Conservation (phyloP, 2,888 invertebrate genomes). For the Helobdella robusta region DNA sequence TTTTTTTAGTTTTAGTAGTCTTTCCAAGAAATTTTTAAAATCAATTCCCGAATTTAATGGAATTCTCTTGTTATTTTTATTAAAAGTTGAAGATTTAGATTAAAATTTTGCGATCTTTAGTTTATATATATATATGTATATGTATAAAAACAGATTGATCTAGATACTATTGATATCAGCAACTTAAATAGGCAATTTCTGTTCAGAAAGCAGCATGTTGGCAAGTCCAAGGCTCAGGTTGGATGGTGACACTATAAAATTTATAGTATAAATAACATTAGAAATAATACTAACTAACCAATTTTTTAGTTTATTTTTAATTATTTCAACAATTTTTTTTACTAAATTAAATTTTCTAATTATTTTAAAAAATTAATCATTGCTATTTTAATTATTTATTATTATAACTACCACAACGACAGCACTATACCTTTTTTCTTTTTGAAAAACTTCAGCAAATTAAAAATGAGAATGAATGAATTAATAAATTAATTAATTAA, state of each 20-base stretch:
- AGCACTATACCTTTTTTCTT: no score
- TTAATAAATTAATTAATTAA: no score
- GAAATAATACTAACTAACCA: not conserved
- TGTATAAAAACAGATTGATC: slow-evolving; percentile 91
- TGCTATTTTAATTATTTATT: no score
- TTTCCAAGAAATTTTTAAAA: not conserved
- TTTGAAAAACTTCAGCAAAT: no score
- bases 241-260: not conserved
- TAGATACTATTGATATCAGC: slow-evolving; percentile 98
- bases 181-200: slow-evolving; percentile 96
- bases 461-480: no score
- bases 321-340: slow-evolving; percentile 12
- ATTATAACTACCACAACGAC: no score
- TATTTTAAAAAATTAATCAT: no score
- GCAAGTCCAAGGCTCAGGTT: slow-evolving; percentile 76
- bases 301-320: not conserved
- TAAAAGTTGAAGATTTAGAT: no score
- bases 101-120: not conserved
- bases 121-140: not conserved
- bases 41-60: not conserved
- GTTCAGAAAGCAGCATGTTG: slow-evolving; percentile 96
- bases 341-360: no score
- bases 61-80: not conserved
- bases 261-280: not conserved
- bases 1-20: not conserved